These are phyloP conservation scores for Galerucella pusilla DNA, from an alignment of 2,888 invertebrate genomes.

Conservation along the genomic window DNA sequence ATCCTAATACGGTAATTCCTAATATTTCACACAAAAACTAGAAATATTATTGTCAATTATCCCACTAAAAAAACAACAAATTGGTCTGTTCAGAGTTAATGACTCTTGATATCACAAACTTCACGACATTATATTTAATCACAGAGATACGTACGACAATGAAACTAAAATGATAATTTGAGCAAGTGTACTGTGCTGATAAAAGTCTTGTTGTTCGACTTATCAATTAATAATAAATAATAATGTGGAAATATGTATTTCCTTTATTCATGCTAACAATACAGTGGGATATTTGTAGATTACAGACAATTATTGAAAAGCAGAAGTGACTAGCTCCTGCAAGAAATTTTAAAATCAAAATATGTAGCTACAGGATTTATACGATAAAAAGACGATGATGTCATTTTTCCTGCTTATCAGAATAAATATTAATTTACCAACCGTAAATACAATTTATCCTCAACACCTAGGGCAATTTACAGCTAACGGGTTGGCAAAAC, in stretches of 20 bases:
- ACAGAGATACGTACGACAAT: background rate
- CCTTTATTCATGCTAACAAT: background rate
- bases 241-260: background rate
- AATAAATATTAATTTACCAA: too few relatives aligned
- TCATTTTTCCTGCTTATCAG: too few relatives aligned
- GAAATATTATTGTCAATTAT: background rate
- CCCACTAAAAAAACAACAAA: background rate
- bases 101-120: slow-evolving; percentile 1
- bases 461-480: too few relatives aligned
- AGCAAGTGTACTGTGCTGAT: slow-evolving; percentile 6
- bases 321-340: background rate
- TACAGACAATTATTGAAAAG: background rate
- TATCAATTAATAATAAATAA: slow-evolving; percentile 4
- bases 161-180: slow-evolving; percentile 1
- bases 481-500: too few relatives aligned
- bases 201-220: background rate
- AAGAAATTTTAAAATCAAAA: too few relatives aligned
- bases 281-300: background rate
- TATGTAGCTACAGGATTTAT: too few relatives aligned
- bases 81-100: background rate
- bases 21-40: background rate
- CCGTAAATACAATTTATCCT: too few relatives aligned
- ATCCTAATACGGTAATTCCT: background rate
- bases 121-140: background rate
- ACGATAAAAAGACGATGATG: too few relatives aligned